These are phyloP conservation scores for Euplagia quadripunctaria DNA, from an alignment of 2,888 invertebrate genomes.

Conservation along the genomic window DNA sequence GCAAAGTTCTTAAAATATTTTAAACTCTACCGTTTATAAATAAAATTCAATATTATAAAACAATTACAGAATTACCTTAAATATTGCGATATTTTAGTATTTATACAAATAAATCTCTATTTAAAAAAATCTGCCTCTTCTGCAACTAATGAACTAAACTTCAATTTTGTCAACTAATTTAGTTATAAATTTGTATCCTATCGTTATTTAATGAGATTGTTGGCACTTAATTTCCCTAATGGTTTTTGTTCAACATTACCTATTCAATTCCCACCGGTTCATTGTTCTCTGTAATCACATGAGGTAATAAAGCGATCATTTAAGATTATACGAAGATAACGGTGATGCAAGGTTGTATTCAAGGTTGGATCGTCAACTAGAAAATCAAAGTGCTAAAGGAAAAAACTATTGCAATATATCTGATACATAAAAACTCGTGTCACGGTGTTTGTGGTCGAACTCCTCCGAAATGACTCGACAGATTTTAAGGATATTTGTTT, in stretches of 20 bases:
- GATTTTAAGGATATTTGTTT: no score
- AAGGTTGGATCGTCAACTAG: not conserved
- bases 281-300: conserved; percentile 19
- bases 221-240: conserved; percentile 16
- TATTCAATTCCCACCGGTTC: conserved; percentile 4
- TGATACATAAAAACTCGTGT: no score
- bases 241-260: conserved; percentile 8
- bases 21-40: no score
- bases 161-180: not conserved
- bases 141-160: not conserved
- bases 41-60: no score
- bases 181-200: not conserved
- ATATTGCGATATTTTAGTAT: no score
- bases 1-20: no score
- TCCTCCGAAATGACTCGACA: no score
- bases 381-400: not conserved
- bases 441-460: no score
- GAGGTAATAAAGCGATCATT: conserved; percentile 13
- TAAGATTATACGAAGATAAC: not conserved
- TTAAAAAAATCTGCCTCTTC: not conserved
- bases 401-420: no score
- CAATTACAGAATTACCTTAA: no score
- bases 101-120: no score
- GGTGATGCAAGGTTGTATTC: not conserved
- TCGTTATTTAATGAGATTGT: conserved; percentile 5